These are phyloP conservation scores for Archocentrus centrarchus DNA, from an alignment of 2,113 vertebrate species.

Conservation along the genomic window DNA sequence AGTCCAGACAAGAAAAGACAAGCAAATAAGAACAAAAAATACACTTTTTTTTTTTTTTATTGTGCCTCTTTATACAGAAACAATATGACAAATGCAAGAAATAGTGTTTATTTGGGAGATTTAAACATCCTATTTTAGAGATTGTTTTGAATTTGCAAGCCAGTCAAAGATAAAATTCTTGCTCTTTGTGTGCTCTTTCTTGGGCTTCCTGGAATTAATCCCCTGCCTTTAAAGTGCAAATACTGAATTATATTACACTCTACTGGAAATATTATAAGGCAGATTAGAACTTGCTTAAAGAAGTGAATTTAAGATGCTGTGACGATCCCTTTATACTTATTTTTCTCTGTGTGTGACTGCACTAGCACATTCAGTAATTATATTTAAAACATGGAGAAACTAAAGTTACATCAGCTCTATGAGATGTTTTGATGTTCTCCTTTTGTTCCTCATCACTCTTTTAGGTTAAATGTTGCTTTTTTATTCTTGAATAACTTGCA, in stretches of 20 bases:
- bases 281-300: not conserved
- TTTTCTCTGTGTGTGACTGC: no score
- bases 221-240: no score
- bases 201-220: not conserved
- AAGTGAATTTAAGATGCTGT: not conserved
- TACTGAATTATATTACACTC: not conserved
- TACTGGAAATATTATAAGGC: not conserved
- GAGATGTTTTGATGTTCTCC: not conserved
- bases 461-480: not conserved
- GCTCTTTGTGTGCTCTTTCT: not conserved
- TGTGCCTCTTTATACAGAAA: not conserved
- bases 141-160: not conserved
- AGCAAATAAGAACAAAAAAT: not conserved
- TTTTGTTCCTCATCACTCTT: not conserved
- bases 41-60: constrained; percentile 34
- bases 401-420: not conserved
- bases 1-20: constrained; percentile 31
- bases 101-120: not conserved
- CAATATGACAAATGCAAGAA: not conserved
- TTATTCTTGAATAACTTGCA: not conserved
- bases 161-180: not conserved
- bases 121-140: not conserved
- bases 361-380: not conserved
- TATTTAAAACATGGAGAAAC: not conserved
- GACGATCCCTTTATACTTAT: not conserved